phyloP scores from a whole-genome alignment of 2,113 vertebrate species.

The Pristiophorus japonicus region DNA sequence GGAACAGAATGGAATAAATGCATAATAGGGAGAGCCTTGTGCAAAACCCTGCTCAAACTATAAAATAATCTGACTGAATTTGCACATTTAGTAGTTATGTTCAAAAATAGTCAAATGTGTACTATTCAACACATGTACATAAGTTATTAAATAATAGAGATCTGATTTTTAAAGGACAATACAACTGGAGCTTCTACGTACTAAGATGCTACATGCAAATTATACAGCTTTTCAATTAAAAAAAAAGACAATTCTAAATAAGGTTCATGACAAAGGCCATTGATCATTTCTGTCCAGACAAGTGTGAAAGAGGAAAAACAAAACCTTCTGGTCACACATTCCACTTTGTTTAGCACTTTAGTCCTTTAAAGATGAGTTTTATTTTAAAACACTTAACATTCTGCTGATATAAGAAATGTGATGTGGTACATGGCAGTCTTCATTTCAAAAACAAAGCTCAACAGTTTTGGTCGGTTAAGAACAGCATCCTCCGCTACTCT shows the following conservation, averaged over 20 bases:
- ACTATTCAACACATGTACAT: conserved; percentile 72
- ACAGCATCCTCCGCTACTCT: conserved; percentile 80
- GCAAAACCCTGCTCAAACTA: conserved; percentile 64
- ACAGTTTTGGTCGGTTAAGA: conserved; percentile 69
- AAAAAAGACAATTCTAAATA: conserved; percentile 56
- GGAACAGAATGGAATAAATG: conserved; percentile 64
- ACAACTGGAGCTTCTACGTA: conserved; percentile 76
- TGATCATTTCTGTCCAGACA: conserved; percentile 71
- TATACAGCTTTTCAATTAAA: conserved; percentile 60
- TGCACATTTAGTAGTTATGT: conserved; percentile 61
- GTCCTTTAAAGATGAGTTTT: conserved; percentile 66
- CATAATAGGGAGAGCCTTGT: conserved; percentile 64
- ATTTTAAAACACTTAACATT: conserved; percentile 72
- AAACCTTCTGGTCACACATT: conserved; percentile 69
- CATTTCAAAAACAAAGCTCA: conserved; percentile 48
- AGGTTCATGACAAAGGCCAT: conserved; percentile 67
- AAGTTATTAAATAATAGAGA: conserved; percentile 85
- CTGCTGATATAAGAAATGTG: conserved; percentile 66
- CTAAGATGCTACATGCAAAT: conserved; percentile 80
- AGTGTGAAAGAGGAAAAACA: conserved; percentile 67
- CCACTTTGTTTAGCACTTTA: conserved; percentile 73
- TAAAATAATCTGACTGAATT: conserved; percentile 54
- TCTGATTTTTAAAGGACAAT: conserved; percentile 71
- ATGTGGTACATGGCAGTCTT: conserved; percentile 75
- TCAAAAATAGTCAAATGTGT: conserved; percentile 58